Conservation (phyloP, 2,797 vertebrate genomes). For the Lindbergichthys nudifrons region DNA sequence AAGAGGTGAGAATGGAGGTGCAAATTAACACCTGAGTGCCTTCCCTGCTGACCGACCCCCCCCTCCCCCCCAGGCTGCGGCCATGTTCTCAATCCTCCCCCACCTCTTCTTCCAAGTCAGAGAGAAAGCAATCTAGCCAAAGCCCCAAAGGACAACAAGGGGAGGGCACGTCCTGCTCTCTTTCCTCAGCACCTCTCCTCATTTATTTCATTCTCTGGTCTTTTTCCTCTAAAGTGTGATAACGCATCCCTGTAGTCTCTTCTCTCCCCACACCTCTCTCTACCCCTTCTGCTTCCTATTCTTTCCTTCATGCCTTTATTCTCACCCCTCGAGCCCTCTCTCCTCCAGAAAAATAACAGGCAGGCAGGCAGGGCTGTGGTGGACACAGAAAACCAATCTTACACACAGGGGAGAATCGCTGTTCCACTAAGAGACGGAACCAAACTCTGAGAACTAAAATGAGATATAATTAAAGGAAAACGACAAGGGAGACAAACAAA, state of each 20-base stretch:
- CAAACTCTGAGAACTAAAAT: conserved; percentile 17
- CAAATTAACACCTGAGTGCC: conserved; percentile 67
- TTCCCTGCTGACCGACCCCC: conserved; percentile 21
- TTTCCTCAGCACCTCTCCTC: conserved; percentile 53
- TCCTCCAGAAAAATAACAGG: conserved; percentile 33
- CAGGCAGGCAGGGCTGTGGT: conserved; percentile 12
- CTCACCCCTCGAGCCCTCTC: conserved; percentile 35
- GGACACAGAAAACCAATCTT: conserved; percentile 25
- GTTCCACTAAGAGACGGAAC: not conserved
- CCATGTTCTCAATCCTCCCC: conserved; percentile 31
- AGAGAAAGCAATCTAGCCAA: conserved; percentile 62
- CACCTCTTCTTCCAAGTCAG: conserved; percentile 34
- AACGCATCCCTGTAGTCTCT: conserved; percentile 35
- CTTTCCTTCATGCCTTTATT: conserved; percentile 23
- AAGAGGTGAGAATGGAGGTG: conserved; percentile 61
- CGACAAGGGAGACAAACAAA: not conserved
- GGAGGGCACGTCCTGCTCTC: conserved; percentile 43
- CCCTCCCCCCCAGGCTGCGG: conserved; percentile 6
- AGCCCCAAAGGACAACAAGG: conserved; percentile 54
- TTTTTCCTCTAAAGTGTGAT: conserved; percentile 50
- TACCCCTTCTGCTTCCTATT: conserved; percentile 31
- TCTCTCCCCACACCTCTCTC: conserved; percentile 28
- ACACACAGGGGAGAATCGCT: not conserved
- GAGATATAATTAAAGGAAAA: conserved; percentile 1
- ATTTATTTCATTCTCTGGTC: conserved; percentile 54